These are phyloP conservation scores for Lasioglossum morio DNA, from an alignment of 2,888 invertebrate species.

Conservation along the genomic window DNA sequence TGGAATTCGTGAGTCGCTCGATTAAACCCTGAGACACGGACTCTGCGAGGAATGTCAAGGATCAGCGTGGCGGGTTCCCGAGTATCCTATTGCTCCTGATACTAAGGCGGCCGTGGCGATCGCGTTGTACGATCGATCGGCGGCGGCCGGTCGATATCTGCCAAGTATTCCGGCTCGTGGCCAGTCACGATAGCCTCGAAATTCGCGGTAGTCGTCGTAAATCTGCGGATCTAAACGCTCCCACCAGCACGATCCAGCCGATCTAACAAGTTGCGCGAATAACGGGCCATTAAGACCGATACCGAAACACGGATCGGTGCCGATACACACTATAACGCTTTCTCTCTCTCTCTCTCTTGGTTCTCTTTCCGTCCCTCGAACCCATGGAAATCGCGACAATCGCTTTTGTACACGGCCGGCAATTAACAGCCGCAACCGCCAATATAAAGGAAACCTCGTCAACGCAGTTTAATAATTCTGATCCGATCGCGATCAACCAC, in stretches of 20 bases:
- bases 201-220: constrained; percentile 76
- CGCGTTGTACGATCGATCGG: constrained; percentile 67
- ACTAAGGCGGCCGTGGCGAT: constrained; percentile 68
- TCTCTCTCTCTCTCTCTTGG: too few species aligned
- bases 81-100: constrained; percentile 75
- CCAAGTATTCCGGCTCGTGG: constrained; percentile 66
- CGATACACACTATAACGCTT: constrained; percentile 32
- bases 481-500: constrained; percentile 44
- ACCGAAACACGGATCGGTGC: constrained; percentile 33
- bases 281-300: constrained; percentile 63
- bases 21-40: constrained; percentile 12
- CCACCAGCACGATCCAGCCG: constrained; percentile 63
- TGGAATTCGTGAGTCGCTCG: constrained; percentile 9
- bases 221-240: constrained; percentile 74
- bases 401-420: constrained; percentile 13
- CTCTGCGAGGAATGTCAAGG: constrained; percentile 66
- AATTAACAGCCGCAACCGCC: constrained; percentile 43
- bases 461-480: constrained; percentile 57
- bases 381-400: constrained; percentile 55
- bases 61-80: constrained; percentile 43
- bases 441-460: constrained; percentile 33
- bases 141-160: constrained; percentile 50
- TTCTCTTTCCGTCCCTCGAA: constrained; percentile 1
- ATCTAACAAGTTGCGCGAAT: constrained; percentile 75
- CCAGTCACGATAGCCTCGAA: constrained; percentile 81